phyloP scores from a whole-genome alignment of 2,113 vertebrate species.

The Polypterus bichir region DNA sequence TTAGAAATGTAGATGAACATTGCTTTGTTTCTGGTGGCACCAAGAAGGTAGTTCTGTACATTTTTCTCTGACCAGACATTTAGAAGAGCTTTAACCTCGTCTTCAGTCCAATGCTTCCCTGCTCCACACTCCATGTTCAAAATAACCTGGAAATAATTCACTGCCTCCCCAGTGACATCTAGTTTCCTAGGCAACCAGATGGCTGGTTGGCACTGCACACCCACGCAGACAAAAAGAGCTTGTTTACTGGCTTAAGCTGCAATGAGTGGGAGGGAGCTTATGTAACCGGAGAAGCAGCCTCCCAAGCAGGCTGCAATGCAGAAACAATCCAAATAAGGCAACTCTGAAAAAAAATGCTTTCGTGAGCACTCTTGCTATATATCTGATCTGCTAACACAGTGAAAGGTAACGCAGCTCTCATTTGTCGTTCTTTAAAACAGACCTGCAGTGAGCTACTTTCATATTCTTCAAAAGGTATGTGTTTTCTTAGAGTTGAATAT shows the following conservation, averaged over 20 bases:
- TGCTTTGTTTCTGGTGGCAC: slow-evolving; percentile 66
- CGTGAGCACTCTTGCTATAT: not conserved
- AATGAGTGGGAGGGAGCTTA: slow-evolving; percentile 48
- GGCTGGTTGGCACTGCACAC: slow-evolving; percentile 72
- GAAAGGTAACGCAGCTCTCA: not conserved
- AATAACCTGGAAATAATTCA: slow-evolving; percentile 85
- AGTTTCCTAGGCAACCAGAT: slow-evolving; percentile 90
- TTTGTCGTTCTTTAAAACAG: not conserved
- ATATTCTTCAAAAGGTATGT: no score
- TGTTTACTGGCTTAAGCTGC: slow-evolving; percentile 88
- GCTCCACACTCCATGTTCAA: slow-evolving; percentile 75
- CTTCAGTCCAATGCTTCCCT: slow-evolving; percentile 58
- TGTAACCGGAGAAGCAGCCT: slow-evolving; percentile 82
- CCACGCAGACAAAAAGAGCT: slow-evolving; percentile 62
- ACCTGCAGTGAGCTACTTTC: not conserved
- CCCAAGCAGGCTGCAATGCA: slow-evolving; percentile 47
- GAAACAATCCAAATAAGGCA: slow-evolving; percentile 33
- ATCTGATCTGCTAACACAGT: no score
- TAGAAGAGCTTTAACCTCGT: slow-evolving; percentile 71
- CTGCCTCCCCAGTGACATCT: slow-evolving; percentile 69
- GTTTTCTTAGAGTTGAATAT: no score
- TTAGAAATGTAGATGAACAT: slow-evolving; percentile 77
- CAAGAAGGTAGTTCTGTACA: slow-evolving; percentile 49
- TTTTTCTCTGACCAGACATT: slow-evolving; percentile 75
- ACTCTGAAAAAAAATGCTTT: slow-evolving; percentile 23